A percentile compares a stretch with the other conserved stretches of the same genome.
Conservation (phyloP, 2,888 invertebrate species). For the Acanthosoma haemorrhoidale region DNA sequence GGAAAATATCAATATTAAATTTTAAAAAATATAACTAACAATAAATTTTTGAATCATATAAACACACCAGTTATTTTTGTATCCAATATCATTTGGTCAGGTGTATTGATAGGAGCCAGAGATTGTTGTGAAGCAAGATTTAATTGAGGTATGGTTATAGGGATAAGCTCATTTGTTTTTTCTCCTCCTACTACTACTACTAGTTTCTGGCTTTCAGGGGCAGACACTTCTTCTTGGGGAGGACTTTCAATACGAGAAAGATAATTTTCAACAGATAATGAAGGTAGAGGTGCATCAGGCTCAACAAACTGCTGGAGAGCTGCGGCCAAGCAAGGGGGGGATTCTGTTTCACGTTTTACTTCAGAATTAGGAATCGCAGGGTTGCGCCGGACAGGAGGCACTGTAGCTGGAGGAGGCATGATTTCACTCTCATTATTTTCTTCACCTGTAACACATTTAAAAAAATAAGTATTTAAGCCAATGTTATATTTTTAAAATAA, state of each 20-base stretch:
- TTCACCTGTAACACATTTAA: conserved; percentile 34
- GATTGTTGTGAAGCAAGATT: background rate
- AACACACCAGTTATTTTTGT: conserved; percentile 2
- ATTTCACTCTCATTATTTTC: conserved; percentile 34
- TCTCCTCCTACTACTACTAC: background rate
- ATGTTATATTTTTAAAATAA: too few relatives aligned
- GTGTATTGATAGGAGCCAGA: background rate
- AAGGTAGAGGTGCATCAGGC: conserved; percentile 32
- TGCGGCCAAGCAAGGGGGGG: conserved; percentile 47
- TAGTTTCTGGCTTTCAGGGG: background rate
- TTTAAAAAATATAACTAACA: too few relatives aligned
- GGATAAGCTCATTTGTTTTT: background rate
- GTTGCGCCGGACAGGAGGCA: conserved; percentile 27
- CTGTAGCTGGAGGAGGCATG: conserved; percentile 34
- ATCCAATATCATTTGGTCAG: background rate
- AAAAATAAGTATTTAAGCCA: too few relatives aligned
- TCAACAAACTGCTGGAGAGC: conserved; percentile 51
- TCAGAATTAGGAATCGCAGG: conserved; percentile 29
- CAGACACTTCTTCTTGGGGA: background rate
- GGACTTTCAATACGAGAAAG: conserved; percentile 42
- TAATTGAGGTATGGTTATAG: background rate
- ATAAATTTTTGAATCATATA: too few relatives aligned
- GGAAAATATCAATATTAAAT: too few relatives aligned
- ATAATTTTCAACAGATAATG: conserved; percentile 46
- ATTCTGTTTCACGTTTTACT: conserved; percentile 30